These are phyloP conservation scores for Aspidoscelis tigris DNA, from an alignment of 2,113 vertebrate species.

Conservation along the genomic window DNA sequence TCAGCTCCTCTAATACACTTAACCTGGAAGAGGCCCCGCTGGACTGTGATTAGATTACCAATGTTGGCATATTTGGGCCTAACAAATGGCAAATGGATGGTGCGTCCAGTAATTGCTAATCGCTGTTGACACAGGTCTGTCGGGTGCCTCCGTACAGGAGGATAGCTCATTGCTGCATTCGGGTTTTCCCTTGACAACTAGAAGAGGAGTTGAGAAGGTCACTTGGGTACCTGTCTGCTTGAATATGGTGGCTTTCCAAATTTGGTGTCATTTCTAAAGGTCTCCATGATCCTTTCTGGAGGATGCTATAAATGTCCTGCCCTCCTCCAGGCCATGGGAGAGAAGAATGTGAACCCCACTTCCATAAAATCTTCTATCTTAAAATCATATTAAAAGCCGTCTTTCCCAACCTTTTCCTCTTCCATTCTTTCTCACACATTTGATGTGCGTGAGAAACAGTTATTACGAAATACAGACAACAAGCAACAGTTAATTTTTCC, in stretches of 20 bases:
- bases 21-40: conserved; percentile 76
- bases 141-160: conserved; percentile 69
- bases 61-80: conserved; percentile 73
- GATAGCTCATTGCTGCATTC: conserved; percentile 66
- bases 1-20: conserved; percentile 75
- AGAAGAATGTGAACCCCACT: conserved; percentile 58
- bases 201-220: conserved; percentile 69
- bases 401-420: too few relatives aligned
- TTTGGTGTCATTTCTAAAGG: conserved; percentile 75
- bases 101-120: conserved; percentile 75
- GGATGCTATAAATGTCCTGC: conserved; percentile 78
- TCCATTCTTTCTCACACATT: not conserved
- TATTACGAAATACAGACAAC: not conserved
- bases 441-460: too few relatives aligned
- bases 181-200: conserved; percentile 55
- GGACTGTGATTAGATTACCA: conserved; percentile 76
- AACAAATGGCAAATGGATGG: conserved; percentile 75
- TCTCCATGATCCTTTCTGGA: conserved; percentile 72
- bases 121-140: conserved; percentile 79
- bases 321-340: conserved; percentile 74
- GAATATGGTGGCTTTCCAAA: conserved; percentile 62
- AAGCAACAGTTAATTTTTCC: not conserved
- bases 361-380: not conserved
- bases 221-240: conserved; percentile 76
- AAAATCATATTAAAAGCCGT: conserved; percentile 3